Percentiles rank a stretch among this genome's conserved stretches.
Conservation (phyloP, 2,113 vertebrate genomes). For the Amphiprion percula region DNA sequence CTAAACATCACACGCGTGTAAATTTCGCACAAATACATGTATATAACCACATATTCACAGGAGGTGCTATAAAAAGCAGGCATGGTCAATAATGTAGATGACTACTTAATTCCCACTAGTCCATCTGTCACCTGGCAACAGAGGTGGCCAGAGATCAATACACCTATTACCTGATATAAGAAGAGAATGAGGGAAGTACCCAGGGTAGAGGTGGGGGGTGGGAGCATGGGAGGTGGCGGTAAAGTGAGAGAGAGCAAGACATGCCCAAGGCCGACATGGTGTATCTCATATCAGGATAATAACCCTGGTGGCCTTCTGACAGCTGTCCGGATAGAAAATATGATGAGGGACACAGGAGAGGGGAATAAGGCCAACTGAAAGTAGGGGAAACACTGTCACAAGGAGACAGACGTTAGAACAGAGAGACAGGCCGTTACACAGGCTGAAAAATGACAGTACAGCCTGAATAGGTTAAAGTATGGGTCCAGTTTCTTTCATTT, state of each 20-base stretch:
- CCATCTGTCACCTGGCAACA: constrained; percentile 61
- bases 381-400: constrained; percentile 10
- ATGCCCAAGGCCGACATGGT: constrained; percentile 41
- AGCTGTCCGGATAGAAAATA: constrained; percentile 57
- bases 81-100: constrained; percentile 76
- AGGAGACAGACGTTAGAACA: neutral
- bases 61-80: constrained; percentile 52
- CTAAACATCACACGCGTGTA: neutral
- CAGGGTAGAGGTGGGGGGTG: neutral
- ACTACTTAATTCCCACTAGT: constrained; percentile 72
- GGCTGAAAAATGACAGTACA: neutral
- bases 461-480: neutral
- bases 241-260: constrained; percentile 1
- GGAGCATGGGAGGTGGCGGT: neutral
- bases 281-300: constrained; percentile 66
- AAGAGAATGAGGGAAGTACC: neutral
- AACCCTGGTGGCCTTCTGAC: constrained; percentile 58
- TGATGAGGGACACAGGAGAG: constrained; percentile 23
- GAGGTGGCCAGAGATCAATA: constrained; percentile 71
- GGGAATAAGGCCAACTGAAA: constrained; percentile 1
- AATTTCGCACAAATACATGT: neutral
- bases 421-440: neutral
- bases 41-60: constrained; percentile 7
- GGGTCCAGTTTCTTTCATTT: too few species aligned
- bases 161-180: constrained; percentile 63